A percentile compares a stretch with the other conserved stretches of the same genome.
Evolutionary conservation across 2,797 vertebrate genomes (phyloP).

Genomic region (Sebastes flavidus): DNA sequence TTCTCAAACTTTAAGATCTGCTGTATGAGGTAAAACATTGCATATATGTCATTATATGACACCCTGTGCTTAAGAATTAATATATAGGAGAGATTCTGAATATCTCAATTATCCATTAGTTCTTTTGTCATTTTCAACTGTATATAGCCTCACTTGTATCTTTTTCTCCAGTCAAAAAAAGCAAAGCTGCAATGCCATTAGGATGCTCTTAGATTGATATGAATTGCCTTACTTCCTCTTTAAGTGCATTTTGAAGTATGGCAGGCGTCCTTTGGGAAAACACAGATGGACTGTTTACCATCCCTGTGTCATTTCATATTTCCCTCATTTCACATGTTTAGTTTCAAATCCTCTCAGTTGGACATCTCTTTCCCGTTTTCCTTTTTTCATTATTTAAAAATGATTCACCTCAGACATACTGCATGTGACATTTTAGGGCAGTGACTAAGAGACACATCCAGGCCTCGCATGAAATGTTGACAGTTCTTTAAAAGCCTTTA

Average conservation of each 20-base stretch:
- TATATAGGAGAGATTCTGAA: constrained; percentile 6
- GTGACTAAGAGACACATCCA: constrained; percentile 66
- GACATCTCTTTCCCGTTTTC: constrained; percentile 69
- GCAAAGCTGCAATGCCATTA: constrained; percentile 60
- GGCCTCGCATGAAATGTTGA: constrained; percentile 64
- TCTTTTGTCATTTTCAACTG: constrained; percentile 63
- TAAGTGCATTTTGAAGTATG: constrained; percentile 81
- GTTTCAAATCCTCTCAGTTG: constrained; percentile 70
- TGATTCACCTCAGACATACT: constrained; percentile 75
- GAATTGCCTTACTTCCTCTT: constrained; percentile 71
- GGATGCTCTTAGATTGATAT: constrained; percentile 74
- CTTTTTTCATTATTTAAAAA: constrained; percentile 77
- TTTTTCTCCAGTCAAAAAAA: constrained; percentile 38
- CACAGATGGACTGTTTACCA: constrained; percentile 80
- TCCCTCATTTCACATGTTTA: constrained; percentile 75
- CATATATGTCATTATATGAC: neutral
- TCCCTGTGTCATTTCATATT: constrained; percentile 77
- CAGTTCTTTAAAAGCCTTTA: constrained; percentile 74
- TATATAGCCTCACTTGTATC: constrained; percentile 41
- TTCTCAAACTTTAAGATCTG: neutral
- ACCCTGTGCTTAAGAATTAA: constrained; percentile 8
- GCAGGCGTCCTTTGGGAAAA: constrained; percentile 74
- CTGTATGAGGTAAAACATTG: neutral
- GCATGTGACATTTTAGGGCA: constrained; percentile 75
- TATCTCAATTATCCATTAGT: constrained; percentile 58